Conservation (phyloP, 2,888 invertebrate genomes). For the Cosmopolites sordidus region DNA sequence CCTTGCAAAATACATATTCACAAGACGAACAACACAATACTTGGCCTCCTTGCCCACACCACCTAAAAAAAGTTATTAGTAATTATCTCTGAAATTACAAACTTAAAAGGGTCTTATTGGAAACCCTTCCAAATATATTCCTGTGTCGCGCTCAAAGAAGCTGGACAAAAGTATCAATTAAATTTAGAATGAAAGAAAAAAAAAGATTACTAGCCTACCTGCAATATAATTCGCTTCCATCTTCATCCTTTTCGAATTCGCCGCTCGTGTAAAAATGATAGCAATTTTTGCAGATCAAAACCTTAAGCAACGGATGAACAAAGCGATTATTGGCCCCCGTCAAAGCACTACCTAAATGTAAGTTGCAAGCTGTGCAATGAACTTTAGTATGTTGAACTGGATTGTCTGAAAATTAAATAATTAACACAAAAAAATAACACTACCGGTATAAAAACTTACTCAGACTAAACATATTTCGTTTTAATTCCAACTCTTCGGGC, state of each 20-base stretch:
- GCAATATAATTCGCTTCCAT: constrained; percentile 77
- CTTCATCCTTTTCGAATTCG: constrained; percentile 77
- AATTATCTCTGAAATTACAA: too few relatives aligned
- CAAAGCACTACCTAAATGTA: constrained; percentile 69
- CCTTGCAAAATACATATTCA: constrained; percentile 68
- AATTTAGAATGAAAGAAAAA: background rate
- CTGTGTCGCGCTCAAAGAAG: too few relatives aligned
- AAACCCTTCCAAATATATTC: too few relatives aligned
- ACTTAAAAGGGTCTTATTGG: too few relatives aligned
- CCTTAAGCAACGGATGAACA: constrained; percentile 69
- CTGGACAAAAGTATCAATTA: background rate
- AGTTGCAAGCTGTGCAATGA: constrained; percentile 73
- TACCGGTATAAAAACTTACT: constrained; percentile 31
- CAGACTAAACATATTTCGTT: constrained; percentile 32
- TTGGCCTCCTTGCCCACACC: constrained; percentile 71
- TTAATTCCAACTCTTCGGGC: constrained; percentile 34
- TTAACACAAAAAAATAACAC: background rate
- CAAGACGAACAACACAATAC: constrained; percentile 76
- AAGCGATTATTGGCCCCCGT: constrained; percentile 60
- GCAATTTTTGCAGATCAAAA: constrained; percentile 68
- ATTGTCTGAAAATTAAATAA: constrained; percentile 29
- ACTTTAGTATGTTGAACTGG: constrained; percentile 57
- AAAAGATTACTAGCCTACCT: too few relatives aligned
- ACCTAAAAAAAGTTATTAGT: constrained; percentile 53
- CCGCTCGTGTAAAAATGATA: constrained; percentile 76